Evolutionary conservation across 2,888 invertebrate species (phyloP), one percentile per base, ranked within the genome.

Genomic region (Panzeria rudis): DNA sequence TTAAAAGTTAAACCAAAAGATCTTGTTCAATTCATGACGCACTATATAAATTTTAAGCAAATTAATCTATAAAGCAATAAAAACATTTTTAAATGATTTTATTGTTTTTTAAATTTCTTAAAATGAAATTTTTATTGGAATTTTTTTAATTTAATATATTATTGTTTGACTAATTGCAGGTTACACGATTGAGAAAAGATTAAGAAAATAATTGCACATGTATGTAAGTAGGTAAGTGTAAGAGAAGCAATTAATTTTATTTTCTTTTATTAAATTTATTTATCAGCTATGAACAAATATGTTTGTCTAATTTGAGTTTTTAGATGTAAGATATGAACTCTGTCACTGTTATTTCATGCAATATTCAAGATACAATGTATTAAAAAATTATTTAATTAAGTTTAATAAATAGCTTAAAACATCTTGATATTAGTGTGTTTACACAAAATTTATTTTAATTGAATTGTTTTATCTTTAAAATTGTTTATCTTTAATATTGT

Each of bases 101-200:
- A 23, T 11, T 52, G 3, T 23, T 52, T 23, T 9, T 23, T 3
- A 13, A 50, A 52, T 52, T 20, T 52, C 11, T 23, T 11, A 0
- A 23, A 20, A 52, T 6, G 13, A 4, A 52, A 29, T 23, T 52
- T 52, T 3, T 23, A 20, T 52, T 52, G 11, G 9, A 20, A 50
- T 20, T 20, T 50, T 50, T 17, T 7, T 50, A 20, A 20, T 50
- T 9, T 11, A 52, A 23, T 20, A 52, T 23, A 2, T 25, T 25
- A 13, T 52, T 52, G 11, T 52, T 52, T 52, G 13, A 25, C 6
- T 52, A 52, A 52, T 52, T 52, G 52, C 52, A 52, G 52, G 52
- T 25, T 11, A 23, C 52, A 25, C 9, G 17, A 52, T 25, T 3
- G 11, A 25, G 20, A 9, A 25, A 13, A 23, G 9, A 23, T 52